Conservation (phyloP, 2,888 invertebrate species). For the Ecliptopera silaceata region DNA sequence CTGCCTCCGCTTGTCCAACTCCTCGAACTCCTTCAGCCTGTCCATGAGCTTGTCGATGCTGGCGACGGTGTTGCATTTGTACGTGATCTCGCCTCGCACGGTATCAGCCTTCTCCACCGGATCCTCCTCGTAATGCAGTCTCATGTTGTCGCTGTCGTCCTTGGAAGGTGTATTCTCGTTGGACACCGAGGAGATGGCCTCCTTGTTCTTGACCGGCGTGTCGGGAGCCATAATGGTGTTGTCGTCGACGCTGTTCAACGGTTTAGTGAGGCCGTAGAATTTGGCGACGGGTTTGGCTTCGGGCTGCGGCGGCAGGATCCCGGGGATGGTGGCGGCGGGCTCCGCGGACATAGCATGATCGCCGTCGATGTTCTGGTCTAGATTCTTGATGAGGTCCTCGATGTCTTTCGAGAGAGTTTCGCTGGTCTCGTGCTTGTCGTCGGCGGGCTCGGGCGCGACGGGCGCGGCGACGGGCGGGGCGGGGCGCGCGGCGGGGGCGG, state of each 20-base stretch:
- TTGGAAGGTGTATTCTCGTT: conserved; percentile 71
- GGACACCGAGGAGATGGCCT: conserved; percentile 48
- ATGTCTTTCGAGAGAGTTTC: conserved; percentile 76
- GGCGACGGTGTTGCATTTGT: conserved; percentile 66
- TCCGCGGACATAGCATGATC: conserved; percentile 58
- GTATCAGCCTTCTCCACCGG: conserved; percentile 66
- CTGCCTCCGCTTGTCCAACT: conserved; percentile 76
- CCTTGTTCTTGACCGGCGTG: conserved; percentile 71
- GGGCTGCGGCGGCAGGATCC: conserved; percentile 47
- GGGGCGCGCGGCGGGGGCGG: conserved; percentile 23
- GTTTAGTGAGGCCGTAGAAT: conserved; percentile 68
- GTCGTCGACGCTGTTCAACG: conserved; percentile 62
- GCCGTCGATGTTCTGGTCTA: conserved; percentile 71
- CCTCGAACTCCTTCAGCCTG: conserved; percentile 77
- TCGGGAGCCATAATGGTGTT: conserved; percentile 56
- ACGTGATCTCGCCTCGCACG: conserved; percentile 62
- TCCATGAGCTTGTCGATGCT: conserved; percentile 80
- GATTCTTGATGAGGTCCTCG: conserved; percentile 71
- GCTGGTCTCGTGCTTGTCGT: conserved; percentile 70
- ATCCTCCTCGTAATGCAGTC: conserved; percentile 74
- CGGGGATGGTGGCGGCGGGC: conserved; percentile 27
- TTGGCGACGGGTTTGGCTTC: conserved; percentile 66
- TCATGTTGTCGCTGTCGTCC: conserved; percentile 75
- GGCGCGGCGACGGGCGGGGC: conserved; percentile 25
- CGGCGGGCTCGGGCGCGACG: conserved; percentile 53